Percentiles rank a stretch among this genome's conserved stretches.
Conservation (phyloP, 2,113 vertebrate species). For the Ivindomyrus marchei region DNA sequence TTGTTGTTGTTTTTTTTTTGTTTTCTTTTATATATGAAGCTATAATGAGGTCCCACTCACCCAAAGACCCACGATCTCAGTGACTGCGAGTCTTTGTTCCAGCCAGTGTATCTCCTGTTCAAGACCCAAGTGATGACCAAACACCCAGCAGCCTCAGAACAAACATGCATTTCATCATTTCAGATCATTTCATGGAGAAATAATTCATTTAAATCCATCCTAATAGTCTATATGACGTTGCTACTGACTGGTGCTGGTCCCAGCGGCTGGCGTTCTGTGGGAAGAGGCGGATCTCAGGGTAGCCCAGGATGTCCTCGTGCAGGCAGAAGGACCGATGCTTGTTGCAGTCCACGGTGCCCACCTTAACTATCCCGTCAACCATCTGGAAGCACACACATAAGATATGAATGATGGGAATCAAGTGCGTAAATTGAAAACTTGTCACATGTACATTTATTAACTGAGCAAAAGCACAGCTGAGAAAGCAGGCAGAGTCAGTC, state of each 20-base stretch:
- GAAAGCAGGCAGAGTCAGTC: neutral
- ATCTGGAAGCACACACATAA: constrained; percentile 54
- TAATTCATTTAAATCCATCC: neutral
- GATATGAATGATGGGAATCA: neutral
- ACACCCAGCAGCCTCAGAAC: neutral
- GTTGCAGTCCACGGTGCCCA: constrained; percentile 89
- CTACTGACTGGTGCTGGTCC: constrained; percentile 72
- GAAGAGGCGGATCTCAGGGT: constrained; percentile 89
- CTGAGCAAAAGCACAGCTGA: neutral
- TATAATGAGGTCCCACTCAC: constrained; percentile 55
- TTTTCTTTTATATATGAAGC: constrained; percentile 1
- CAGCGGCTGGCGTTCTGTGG: constrained; percentile 57
- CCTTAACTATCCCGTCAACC: constrained; percentile 69
- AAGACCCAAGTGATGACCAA: constrained; percentile 11
- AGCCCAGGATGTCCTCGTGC: constrained; percentile 72
- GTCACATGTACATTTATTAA: neutral
- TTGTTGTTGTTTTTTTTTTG: neutral
- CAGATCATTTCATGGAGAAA: neutral
- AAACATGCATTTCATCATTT: neutral
- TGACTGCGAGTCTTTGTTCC: constrained; percentile 84
- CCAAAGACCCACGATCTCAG: constrained; percentile 80
- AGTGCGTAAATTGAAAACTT: neutral
- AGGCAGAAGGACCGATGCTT: constrained; percentile 79
- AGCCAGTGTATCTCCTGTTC: constrained; percentile 78
- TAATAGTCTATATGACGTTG: neutral